Base-by-base conservation (phyloP, 2,888 invertebrate species). In the Macrostomum cliftonense region DNA sequence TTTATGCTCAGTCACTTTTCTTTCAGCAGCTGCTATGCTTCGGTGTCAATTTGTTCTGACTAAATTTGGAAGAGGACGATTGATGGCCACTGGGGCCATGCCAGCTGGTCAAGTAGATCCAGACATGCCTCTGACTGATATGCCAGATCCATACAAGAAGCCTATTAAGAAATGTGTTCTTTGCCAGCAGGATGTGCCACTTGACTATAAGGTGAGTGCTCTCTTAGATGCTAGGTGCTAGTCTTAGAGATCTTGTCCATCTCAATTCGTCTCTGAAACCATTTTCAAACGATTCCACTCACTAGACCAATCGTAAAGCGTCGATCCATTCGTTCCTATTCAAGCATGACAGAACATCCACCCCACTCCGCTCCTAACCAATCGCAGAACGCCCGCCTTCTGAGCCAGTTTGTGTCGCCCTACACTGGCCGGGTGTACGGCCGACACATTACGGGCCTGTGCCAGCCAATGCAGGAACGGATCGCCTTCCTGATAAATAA, bases 371-470 rank as follows among this genome's bases (percentile, higher is more conserved):
- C n/a, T 21, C 19, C 12, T n/a, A 28, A 2, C n/a, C 19, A 45
- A 38, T 44, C 53, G 48, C 57, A 75, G 71, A 97, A 97, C 71
- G 78, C 81, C 0, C 78, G 84, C 58, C 70, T 97, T 2, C 71
- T 97, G 5, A 86, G 88, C 0, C 93, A 95, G 67, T 97, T 97
- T 70, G 83, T 93, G 63, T 95, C 93, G 37, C 81, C 86, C 0
- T 87, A 83, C 64, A 93, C 95, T 0, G 95, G 95, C 1, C 76
- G 81, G 56, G 78, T 91, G 53, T 95, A 91, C 65, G 86, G 84
- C 0, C 77, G 81, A 48, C 84, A 93, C 61, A 83, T 95, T 40
- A 97, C 95, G 4, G 88, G 95, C 1, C 75, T 97, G 42, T 97
- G 95, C 64, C 76, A 78, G 63, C 65, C 72, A 9, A 85, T 87